Evolutionary conservation across 2,113 vertebrate species (phyloP).

Genomic region (Myocastor coypus): DNA sequence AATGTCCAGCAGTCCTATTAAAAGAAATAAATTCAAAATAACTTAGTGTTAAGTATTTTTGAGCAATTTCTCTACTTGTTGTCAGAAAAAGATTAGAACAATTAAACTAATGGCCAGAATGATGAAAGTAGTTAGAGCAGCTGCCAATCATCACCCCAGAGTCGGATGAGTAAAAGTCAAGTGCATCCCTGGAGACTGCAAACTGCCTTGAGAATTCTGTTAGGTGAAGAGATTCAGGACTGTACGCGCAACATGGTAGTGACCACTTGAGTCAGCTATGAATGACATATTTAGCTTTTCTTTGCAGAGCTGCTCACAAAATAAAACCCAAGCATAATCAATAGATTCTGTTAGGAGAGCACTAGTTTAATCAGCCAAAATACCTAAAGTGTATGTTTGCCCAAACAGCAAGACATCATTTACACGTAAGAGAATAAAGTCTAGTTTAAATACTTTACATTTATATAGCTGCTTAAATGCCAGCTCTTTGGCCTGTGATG

Average conservation of each 20-base stretch:
- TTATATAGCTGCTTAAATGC: constrained; percentile 36
- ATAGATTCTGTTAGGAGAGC: constrained; percentile 61
- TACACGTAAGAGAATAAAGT: constrained; percentile 12
- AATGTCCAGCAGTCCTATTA: constrained; percentile 28
- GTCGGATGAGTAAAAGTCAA: constrained; percentile 12
- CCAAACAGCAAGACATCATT: constrained; percentile 2
- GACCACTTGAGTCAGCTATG: background rate
- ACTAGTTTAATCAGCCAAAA: constrained; percentile 55
- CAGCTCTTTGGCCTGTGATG: background rate
- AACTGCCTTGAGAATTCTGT: constrained; percentile 1
- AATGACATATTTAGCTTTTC: constrained; percentile 50
- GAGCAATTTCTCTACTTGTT: constrained; percentile 49
- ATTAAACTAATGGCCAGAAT: constrained; percentile 40
- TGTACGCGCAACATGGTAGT: constrained; percentile 48
- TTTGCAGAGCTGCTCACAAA: constrained; percentile 47
- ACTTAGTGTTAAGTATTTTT: background rate
- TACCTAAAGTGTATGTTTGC: constrained; percentile 35
- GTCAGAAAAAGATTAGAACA: constrained; percentile 41
- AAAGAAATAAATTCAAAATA: constrained; percentile 35
- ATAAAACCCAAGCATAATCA: constrained; percentile 52
- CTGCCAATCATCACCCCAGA: constrained; percentile 34
- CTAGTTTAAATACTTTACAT: constrained; percentile 64
- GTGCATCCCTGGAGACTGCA: background rate
- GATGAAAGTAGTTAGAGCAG: constrained; percentile 21
- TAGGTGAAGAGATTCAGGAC: background rate